phyloP scores from a whole-genome alignment of 1,140 invertebrate genomes.

The Panulirus ornatus region DNA sequence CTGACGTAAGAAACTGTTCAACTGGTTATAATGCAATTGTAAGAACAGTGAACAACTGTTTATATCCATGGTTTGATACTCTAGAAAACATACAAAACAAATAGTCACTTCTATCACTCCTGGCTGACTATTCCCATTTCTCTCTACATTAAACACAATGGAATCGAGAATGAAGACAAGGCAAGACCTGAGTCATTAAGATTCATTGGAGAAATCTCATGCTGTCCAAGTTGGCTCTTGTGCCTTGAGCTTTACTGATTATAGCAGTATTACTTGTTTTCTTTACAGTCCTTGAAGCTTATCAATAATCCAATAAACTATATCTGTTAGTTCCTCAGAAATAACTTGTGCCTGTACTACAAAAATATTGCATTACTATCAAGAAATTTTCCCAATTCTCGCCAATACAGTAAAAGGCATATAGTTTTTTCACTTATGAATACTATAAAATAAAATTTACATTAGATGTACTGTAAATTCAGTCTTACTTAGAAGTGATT shows the following conservation, averaged over 20 bases:
- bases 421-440: too few species aligned
- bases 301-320: neutral
- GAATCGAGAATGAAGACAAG: constrained; percentile 32
- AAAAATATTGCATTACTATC: neutral
- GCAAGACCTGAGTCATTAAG: neutral
- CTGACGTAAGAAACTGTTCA: neutral
- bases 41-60: neutral
- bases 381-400: too few species aligned
- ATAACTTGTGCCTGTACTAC: neutral
- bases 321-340: neutral
- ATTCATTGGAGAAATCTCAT: neutral
- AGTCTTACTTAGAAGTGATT: too few species aligned
- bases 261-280: neutral
- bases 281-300: neutral
- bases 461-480: too few species aligned
- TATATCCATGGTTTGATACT: neutral
- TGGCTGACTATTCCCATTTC: neutral
- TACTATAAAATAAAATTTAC: too few species aligned
- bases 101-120: neutral
- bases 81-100: neutral
- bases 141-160: constrained; percentile 22
- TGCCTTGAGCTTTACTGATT: neutral
- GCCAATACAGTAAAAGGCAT: too few species aligned
- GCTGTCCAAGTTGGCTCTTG: neutral
- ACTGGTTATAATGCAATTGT: neutral